Evolutionary conservation across 2,797 vertebrate genomes (phyloP).

Genomic region (Paratrypauchen microcephalus): DNA sequence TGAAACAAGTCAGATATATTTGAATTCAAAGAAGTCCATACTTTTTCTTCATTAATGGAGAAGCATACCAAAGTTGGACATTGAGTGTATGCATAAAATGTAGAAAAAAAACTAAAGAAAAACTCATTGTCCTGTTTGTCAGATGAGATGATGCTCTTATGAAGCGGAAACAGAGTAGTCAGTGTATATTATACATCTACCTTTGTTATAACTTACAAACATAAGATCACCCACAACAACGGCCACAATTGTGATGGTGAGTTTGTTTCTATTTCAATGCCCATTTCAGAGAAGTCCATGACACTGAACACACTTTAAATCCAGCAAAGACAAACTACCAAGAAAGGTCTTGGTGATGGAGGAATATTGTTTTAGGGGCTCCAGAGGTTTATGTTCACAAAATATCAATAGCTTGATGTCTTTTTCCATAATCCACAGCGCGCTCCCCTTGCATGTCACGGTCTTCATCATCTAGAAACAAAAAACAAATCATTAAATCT

Average conservation of each 20-base stretch:
- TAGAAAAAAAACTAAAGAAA: conserved; percentile 35
- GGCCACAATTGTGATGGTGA: conserved; percentile 35
- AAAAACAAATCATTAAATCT: not conserved
- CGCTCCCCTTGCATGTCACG: conserved; percentile 89
- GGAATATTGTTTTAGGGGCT: conserved; percentile 24
- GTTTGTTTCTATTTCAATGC: conserved; percentile 50
- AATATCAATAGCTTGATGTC: conserved; percentile 85
- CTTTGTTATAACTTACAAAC: conserved; percentile 45
- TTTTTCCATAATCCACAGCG: conserved; percentile 88
- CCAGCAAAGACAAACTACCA: conserved; percentile 41
- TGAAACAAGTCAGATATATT: conserved; percentile 65
- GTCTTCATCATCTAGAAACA: conserved; percentile 90
- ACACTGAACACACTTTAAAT: conserved; percentile 43
- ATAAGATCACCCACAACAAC: conserved; percentile 54
- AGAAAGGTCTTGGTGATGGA: conserved; percentile 34
- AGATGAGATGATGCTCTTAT: conserved; percentile 23
- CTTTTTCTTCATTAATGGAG: conserved; percentile 37
- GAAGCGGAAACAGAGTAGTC: conserved; percentile 48
- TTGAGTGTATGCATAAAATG: conserved; percentile 42
- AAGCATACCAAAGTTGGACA: conserved; percentile 33
- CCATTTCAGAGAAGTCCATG: conserved; percentile 53
- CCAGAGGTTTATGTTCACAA: conserved; percentile 73
- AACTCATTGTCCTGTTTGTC: conserved; percentile 17
- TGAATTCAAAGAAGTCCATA: conserved; percentile 27
- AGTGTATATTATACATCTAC: conserved; percentile 43